Evolutionary conservation across 1,140 invertebrate species (phyloP).

Genomic region (Paralvinella palmiformis): DNA sequence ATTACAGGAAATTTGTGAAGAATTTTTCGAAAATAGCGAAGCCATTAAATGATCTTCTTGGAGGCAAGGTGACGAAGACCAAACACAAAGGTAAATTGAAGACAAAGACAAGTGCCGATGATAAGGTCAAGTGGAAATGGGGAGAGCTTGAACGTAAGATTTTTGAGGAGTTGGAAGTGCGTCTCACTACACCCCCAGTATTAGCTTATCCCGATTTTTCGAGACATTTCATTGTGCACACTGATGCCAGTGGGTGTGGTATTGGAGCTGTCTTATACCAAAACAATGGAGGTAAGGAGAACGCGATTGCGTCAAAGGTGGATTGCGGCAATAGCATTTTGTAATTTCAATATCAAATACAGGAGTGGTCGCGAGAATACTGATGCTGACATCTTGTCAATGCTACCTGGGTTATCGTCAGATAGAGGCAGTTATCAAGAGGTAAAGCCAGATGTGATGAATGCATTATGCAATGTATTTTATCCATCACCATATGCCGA

Average conservation of each 20-base stretch:
- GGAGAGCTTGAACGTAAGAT: too few relatives aligned
- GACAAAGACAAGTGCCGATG: background rate
- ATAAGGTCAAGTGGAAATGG: too few relatives aligned
- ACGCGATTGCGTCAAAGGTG: slow-evolving; percentile 18
- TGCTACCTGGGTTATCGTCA: too few relatives aligned
- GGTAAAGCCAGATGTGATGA: too few relatives aligned
- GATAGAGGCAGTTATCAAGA: too few relatives aligned
- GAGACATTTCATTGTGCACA: background rate
- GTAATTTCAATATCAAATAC: slow-evolving; percentile 18
- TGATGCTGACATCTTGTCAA: slow-evolving; percentile 21
- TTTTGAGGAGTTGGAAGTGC: background rate
- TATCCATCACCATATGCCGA: too few relatives aligned
- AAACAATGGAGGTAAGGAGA: background rate
- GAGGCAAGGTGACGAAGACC: background rate
- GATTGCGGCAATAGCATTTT: slow-evolving; percentile 16
- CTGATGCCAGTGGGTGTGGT: slow-evolving; percentile 1
- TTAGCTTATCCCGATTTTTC: background rate
- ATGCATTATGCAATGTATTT: too few relatives aligned
- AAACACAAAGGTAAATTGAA: background rate
- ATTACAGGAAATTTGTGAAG: background rate
- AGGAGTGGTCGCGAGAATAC: slow-evolving; percentile 13
- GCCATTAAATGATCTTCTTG: background rate
- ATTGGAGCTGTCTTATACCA: background rate
- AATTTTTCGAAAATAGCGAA: background rate
- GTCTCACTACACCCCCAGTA: background rate